Evolutionary conservation across 2,888 invertebrate species (phyloP), one percentile per base, ranked within the genome.

Genomic region (Chymomyza fuscimana): DNA sequence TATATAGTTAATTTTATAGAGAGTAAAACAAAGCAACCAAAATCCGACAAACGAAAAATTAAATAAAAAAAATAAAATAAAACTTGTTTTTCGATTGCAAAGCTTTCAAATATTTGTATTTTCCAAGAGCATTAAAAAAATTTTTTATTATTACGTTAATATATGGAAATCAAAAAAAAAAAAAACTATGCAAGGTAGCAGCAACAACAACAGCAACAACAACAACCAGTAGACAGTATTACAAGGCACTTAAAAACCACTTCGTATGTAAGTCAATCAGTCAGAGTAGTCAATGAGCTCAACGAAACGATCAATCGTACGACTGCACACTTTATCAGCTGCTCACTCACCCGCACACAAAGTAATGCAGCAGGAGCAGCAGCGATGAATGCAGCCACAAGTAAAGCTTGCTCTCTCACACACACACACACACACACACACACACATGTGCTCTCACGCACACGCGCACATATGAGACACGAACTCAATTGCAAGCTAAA

Each of bases 81-180:
- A 46, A 46, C 40, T 46, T 46, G 40, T 46, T 46, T 46, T 46
- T 10, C 12, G 10, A 46, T 46, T 46, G 40, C 12, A 12, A 46
- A 15, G 40, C 40, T 46, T 46, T 46, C 40, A 46, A 46, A 46
- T 46, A 46, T 46, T 46, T 46, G 12, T 32, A 32, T 46, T 46
- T 46, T 46, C 40, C 40, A 50, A 36, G 15, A 15, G 16, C 67
- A 29, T 52, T 64, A 7, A 69, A 58, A 69, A 46, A 36, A 61
- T 16, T 15, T 46, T 25, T 50, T 58, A 58, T 50, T 22, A 54
- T 9, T 9, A 60, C 50, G 50, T 50, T 51, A 40, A 66, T 29
- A 29, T 58, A 12, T 59, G 50, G 16, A 60, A 60, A 46, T 66
- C 59, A 59, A 65, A 36, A 65, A 50, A 29, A 65, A 60, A 16